A percentile compares a stretch with the other conserved stretches of the same genome.
phyloP scores from a whole-genome alignment of 2,113 vertebrate genomes.

The Anoura caudifer region DNA sequence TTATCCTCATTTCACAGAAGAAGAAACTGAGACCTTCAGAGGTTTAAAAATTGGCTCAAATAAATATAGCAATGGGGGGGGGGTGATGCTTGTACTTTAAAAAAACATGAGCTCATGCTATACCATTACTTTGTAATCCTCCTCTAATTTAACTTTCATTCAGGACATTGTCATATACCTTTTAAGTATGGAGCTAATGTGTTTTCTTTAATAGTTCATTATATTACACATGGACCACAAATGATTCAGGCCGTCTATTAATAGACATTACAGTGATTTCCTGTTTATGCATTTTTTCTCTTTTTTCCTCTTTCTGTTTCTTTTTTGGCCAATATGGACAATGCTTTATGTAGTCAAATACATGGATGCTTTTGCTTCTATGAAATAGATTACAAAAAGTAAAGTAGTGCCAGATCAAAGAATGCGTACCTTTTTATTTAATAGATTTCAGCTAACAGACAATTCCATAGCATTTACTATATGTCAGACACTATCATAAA shows the following conservation, averaged over 20 bases:
- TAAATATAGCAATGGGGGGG: not conserved
- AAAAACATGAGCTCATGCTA: not conserved
- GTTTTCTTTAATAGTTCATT: not conserved
- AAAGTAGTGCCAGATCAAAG: not conserved
- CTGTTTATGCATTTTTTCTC: not conserved
- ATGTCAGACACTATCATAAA: not conserved
- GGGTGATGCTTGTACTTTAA: not conserved
- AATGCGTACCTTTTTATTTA: not conserved
- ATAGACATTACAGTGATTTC: not conserved
- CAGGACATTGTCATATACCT: not conserved
- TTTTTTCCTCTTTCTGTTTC: not conserved
- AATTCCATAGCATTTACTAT: not conserved
- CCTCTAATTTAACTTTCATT: not conserved
- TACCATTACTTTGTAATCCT: not conserved
- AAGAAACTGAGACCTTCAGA: not conserved
- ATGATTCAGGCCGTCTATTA: not conserved
- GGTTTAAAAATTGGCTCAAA: not conserved
- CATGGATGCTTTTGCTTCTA: not conserved
- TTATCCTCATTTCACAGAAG: not conserved
- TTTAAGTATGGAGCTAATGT: not conserved
- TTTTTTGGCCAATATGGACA: not conserved
- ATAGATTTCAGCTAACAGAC: not conserved
- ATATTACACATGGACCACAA: not conserved
- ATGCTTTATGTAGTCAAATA: not conserved
- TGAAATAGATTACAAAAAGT: not conserved